Percentiles rank a stretch among this genome's conserved stretches.
Conservation (phyloP, 2,888 invertebrate genomes). For the Eucriotettix oculatus region DNA sequence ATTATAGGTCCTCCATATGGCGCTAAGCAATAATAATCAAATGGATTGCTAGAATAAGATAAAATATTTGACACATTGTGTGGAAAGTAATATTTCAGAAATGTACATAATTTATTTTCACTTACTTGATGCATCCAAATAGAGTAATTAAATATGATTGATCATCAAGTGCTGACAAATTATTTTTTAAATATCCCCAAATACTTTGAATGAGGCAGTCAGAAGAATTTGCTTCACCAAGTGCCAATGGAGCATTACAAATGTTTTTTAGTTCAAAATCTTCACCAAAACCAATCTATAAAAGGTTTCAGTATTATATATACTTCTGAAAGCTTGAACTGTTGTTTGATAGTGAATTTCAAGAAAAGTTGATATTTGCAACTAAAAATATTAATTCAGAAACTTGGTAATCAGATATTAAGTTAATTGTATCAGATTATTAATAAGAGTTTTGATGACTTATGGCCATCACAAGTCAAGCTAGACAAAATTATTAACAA, state of each 20-base stretch:
- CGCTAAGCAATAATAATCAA: conserved; percentile 51
- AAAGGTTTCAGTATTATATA: too few relatives aligned
- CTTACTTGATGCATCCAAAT: conserved; percentile 30
- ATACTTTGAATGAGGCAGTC: conserved; percentile 71
- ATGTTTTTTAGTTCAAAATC: conserved; percentile 1
- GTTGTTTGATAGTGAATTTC: too few relatives aligned
- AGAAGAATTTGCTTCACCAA: conserved; percentile 20
- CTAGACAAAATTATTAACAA: too few relatives aligned
- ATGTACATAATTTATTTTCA: conserved; percentile 4
- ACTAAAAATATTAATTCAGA: too few relatives aligned
- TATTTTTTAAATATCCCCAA: conserved; percentile 59
- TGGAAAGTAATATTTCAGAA: background rate
- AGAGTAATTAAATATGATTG: conserved; percentile 31
- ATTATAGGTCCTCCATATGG: conserved; percentile 78
- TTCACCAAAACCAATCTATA: conserved; percentile 4
- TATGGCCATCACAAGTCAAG: too few relatives aligned
- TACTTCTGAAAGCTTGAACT: too few relatives aligned
- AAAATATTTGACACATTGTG: conserved; percentile 12
- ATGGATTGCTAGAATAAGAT: conserved; percentile 19
- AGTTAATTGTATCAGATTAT: too few relatives aligned
- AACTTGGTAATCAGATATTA: too few relatives aligned
- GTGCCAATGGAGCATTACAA: conserved; percentile 5
- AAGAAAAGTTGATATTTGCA: too few relatives aligned
- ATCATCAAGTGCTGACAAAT: conserved; percentile 21
- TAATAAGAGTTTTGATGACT: too few relatives aligned